phyloP scores from a whole-genome alignment of 2,113 vertebrate genomes.

The Ophiodon elongatus region DNA sequence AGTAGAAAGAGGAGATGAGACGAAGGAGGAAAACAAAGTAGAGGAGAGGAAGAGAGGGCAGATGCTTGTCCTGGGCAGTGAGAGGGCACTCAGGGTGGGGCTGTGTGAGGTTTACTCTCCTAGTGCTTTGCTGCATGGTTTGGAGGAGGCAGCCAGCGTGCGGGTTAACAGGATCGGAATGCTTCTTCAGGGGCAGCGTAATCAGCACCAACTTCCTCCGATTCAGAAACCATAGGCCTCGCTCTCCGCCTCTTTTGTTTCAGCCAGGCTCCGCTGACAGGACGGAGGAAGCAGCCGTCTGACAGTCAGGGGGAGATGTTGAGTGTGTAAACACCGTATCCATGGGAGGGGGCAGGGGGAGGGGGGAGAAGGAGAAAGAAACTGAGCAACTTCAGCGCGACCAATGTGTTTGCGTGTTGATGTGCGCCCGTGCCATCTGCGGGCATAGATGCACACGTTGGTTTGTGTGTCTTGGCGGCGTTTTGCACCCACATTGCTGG shows the following conservation, averaged over 20 bases:
- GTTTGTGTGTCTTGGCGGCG: constrained; percentile 56
- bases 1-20: background rate
- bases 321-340: constrained; percentile 68
- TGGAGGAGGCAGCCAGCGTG: constrained; percentile 58
- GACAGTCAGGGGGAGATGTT: constrained; percentile 66
- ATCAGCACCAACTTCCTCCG: constrained; percentile 84
- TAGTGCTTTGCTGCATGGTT: constrained; percentile 38
- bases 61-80: constrained; percentile 24
- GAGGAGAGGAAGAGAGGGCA: constrained; percentile 18
- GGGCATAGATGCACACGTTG: constrained; percentile 47
- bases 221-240: constrained; percentile 72
- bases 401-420: constrained; percentile 60
- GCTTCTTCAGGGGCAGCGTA: constrained; percentile 77
- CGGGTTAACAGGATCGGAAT: constrained; percentile 78
- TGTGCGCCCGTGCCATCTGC: constrained; percentile 49
- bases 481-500: constrained; percentile 30
- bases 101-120: constrained; percentile 45
- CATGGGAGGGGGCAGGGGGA: background rate
- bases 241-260: constrained; percentile 80
- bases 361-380: constrained; percentile 23
- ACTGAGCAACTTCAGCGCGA: constrained; percentile 38
- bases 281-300: constrained; percentile 77
- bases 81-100: constrained; percentile 59
- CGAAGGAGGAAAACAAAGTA: background rate
- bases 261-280: constrained; percentile 73